Percentiles rank a stretch among this genome's conserved stretches.
phyloP scores from a whole-genome alignment of 2,113 vertebrate genomes.

The Gnathonemus longibarbis region DNA sequence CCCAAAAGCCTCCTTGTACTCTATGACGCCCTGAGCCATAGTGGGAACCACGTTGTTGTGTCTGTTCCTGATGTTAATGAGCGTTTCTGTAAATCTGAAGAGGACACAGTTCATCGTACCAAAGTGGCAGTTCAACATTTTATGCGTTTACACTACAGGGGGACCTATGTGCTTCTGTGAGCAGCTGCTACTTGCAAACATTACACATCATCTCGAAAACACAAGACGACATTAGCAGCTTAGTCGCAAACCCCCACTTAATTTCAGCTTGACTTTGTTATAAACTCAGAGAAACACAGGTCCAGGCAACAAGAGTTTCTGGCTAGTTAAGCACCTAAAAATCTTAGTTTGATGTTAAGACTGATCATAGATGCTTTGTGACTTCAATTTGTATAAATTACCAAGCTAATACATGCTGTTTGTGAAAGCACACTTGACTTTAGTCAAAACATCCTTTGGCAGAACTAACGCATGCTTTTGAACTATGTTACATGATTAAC shows the following conservation, averaged over 20 bases:
- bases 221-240: not conserved
- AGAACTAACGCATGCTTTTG: not conserved
- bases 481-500: not conserved
- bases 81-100: constrained; percentile 79
- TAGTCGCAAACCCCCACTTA: not conserved
- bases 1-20: constrained; percentile 85
- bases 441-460: not conserved
- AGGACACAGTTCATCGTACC: not conserved
- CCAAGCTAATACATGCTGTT: not conserved
- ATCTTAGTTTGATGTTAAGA: not conserved
- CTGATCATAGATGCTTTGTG: not conserved
- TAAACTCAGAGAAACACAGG: not conserved
- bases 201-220: not conserved
- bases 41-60: constrained; percentile 92
- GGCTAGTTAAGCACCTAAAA: not conserved
- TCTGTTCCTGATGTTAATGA: constrained; percentile 81
- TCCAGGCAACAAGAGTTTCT: not conserved
- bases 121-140: not conserved
- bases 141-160: not conserved
- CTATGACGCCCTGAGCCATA: constrained; percentile 92
- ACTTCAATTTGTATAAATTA: not conserved
- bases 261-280: not conserved
- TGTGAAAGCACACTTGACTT: not conserved
- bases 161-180: not conserved
- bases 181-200: not conserved